Evolutionary conservation across 2,888 invertebrate genomes (phyloP), one percentile per base, ranked within the genome.

Genomic region (Ferdinandea cuprea): DNA sequence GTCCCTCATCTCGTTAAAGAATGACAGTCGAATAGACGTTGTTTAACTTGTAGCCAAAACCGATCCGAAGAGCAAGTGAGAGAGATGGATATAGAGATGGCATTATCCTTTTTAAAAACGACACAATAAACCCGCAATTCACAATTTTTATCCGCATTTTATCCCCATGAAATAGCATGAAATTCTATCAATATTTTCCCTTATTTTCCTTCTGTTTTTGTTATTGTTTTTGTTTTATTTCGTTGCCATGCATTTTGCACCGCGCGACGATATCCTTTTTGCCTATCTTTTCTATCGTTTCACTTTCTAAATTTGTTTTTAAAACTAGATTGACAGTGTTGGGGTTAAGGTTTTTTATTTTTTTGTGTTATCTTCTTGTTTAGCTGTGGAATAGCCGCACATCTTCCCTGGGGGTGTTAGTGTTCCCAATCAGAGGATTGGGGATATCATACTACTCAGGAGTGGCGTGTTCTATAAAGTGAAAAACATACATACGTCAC

Each of bases 71-170:
- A 15, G 48, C 17, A n/a, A 40, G 68, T 2, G 37, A 8, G 19
- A 25, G 9, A 25, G 50, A 25, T 40, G 1, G 46, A 46, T 2
- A 15, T 37, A 8, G 32, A 65, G 66, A 73, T 42, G 30, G 78
- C 66, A 78, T 83, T 83, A 83, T 83, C 83, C 78, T 66, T 63
- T 77, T 77, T 42, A 58, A 50, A 71, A 83, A 54, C 66, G 72
- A 73, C 78, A 83, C 83, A 83, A 73, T 73, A 83, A 78, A 73
- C 65, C 63, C 42, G 42, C 77, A 83, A 78, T 78, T 83, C 83
- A 68, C 72, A 73, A 78, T 78, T 68, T 83, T 68, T 77, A 83
- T 83, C 83, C 83, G 61, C 83, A 78, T 73, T 66, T 74, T 83
- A 78, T 83, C 72, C 54, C 56, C 83, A 71, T 77, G 77, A 77